Evolutionary conservation across 2,797 vertebrate genomes (phyloP).

Genomic region (Paguma larvata): DNA sequence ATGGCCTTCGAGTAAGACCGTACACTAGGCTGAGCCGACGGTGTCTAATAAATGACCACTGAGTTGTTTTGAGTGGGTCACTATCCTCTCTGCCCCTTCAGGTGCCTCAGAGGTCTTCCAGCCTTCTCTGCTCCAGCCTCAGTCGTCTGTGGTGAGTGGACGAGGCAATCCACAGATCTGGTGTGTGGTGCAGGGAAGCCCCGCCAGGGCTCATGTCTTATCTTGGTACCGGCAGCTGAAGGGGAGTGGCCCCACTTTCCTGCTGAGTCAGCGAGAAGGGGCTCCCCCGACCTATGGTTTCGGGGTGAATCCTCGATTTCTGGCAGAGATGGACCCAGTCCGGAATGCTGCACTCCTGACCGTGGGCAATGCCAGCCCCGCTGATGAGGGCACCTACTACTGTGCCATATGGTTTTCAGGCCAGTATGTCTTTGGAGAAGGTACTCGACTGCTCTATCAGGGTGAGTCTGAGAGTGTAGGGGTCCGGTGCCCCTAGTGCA

Average conservation of each 20-base stretch:
- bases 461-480: background rate
- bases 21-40: background rate
- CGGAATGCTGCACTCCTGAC: slow-evolving; percentile 42
- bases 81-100: background rate
- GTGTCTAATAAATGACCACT: background rate
- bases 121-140: slow-evolving; percentile 1
- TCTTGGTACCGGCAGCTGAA: slow-evolving; percentile 67
- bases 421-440: slow-evolving; percentile 68
- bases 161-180: slow-evolving; percentile 51
- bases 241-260: slow-evolving; percentile 10
- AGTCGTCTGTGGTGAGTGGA: slow-evolving; percentile 30
- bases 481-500: too few relatives aligned
- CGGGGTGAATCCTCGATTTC: slow-evolving; percentile 43
- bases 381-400: slow-evolving; percentile 52
- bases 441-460: slow-evolving; percentile 24
- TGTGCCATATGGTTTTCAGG: slow-evolving; percentile 64
- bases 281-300: background rate
- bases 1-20: background rate
- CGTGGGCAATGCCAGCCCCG: slow-evolving; percentile 43
- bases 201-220: background rate
- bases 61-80: background rate
- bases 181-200: slow-evolving; percentile 25
- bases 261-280: slow-evolving; percentile 61
- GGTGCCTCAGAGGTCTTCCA: background rate
- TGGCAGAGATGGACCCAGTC: slow-evolving; percentile 20